Evolutionary conservation across 2,888 invertebrate species (phyloP).

Genomic region (Dendrolimus pini): DNA sequence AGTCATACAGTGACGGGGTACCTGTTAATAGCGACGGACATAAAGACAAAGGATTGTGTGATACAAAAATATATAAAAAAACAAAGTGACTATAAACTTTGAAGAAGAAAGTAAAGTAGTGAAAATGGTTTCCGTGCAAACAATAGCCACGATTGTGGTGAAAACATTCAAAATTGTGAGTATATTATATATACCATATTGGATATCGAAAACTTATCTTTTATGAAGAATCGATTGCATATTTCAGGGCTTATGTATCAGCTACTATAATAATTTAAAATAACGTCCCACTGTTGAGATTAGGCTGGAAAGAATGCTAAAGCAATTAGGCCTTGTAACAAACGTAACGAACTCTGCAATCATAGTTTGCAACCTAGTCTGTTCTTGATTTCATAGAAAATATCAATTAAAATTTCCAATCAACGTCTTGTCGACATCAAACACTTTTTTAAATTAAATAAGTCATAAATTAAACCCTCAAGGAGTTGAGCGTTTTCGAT

Average conservation of each 20-base stretch:
- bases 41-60: conserved; percentile 40
- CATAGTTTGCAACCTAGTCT: no score
- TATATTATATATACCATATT: conserved; percentile 20
- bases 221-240: background rate
- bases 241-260: background rate
- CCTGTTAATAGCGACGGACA: conserved; percentile 48
- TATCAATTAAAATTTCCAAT: no score
- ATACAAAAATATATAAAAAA: conserved; percentile 11
- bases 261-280: background rate
- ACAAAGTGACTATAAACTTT: background rate
- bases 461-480: no score
- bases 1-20: conserved; percentile 52
- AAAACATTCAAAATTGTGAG: conserved; percentile 90
- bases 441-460: no score
- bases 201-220: background rate
- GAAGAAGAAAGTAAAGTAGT: conserved; percentile 27
- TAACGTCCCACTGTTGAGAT: no score
- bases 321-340: no score
- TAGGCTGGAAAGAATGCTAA: no score
- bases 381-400: no score
- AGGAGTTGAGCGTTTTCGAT: no score
- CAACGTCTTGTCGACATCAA: no score
- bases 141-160: conserved; percentile 87
- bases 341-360: no score
- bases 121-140: conserved; percentile 88